Percentiles rank a stretch among this genome's conserved stretches.
Evolutionary conservation across 2,113 vertebrate species (phyloP).

Genomic region (Prunella fulvescens): DNA sequence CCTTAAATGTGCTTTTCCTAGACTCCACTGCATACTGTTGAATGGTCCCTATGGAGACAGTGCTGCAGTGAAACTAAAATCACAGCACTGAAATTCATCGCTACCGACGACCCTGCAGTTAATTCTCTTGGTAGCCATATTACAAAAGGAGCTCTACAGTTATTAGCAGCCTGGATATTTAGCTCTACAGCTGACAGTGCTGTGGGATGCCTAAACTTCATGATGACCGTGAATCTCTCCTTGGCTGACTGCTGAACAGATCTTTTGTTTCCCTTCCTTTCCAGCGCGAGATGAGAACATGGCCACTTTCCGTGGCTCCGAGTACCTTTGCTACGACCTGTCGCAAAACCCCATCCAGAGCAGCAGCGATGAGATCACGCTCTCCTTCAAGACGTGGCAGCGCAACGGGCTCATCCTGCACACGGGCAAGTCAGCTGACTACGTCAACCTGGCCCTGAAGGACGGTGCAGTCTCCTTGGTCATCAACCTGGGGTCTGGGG

Average conservation of each 20-base stretch:
- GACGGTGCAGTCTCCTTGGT: conserved; percentile 94
- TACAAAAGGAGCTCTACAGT: background rate
- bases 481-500: conserved; percentile 98
- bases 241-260: background rate
- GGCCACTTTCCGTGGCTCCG: conserved; percentile 96
- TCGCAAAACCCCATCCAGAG: conserved; percentile 98
- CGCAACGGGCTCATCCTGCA: conserved; percentile 97
- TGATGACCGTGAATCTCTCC: background rate
- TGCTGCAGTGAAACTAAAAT: background rate
- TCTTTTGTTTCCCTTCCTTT: background rate
- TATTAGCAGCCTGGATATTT: background rate
- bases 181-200: background rate
- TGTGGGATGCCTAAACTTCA: background rate
- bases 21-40: background rate
- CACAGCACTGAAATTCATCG: background rate
- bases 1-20: background rate
- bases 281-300: conserved; percentile 93
- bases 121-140: background rate
- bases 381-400: conserved; percentile 98
- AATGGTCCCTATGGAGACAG: background rate
- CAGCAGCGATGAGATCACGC: conserved; percentile 97
- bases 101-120: background rate
- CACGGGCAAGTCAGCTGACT: conserved; percentile 97
- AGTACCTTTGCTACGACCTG: conserved; percentile 97
- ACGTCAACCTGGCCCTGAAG: conserved; percentile 97